A percentile compares a stretch with the other conserved stretches of the same genome.
Conservation (phyloP, 2,113 vertebrate genomes). For the Antennarius striatus region DNA sequence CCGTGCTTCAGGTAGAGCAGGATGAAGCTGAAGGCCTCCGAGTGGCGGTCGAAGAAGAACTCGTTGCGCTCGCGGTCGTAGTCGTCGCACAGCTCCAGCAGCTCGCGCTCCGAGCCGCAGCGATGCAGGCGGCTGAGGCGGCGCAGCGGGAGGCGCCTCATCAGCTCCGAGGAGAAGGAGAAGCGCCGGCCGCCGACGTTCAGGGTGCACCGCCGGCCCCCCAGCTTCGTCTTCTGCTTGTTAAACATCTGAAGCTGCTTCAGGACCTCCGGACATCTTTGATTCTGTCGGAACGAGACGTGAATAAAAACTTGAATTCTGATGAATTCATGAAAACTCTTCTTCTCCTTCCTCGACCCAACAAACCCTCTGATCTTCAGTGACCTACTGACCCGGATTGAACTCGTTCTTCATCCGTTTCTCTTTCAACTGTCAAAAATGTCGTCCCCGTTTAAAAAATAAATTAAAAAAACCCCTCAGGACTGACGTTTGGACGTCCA, state of each 20-base stretch:
- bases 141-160: slow-evolving; percentile 91
- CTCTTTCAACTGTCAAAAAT: neutral
- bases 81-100: slow-evolving; percentile 96
- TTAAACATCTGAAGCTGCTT: neutral
- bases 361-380: too few relatives aligned
- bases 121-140: slow-evolving; percentile 90
- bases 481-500: neutral
- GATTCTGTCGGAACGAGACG: too few relatives aligned
- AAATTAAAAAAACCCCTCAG: too few relatives aligned
- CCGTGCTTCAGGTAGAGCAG: slow-evolving; percentile 92
- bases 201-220: slow-evolving; percentile 82
- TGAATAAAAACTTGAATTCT: too few relatives aligned
- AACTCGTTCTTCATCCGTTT: neutral
- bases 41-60: slow-evolving; percentile 96
- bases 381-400: neutral
- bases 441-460: too few relatives aligned
- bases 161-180: slow-evolving; percentile 86
- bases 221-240: slow-evolving; percentile 83
- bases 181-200: slow-evolving; percentile 94
- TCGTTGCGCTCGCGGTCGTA: slow-evolving; percentile 94
- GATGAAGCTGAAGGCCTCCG: slow-evolving; percentile 95
- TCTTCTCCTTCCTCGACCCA: neutral
- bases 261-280: too few relatives aligned
- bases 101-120: slow-evolving; percentile 92
- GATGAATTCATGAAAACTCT: too few relatives aligned